Evolutionary conservation across 2,797 vertebrate genomes (phyloP), one percentile per base, ranked within the genome.

Genomic region (Spheniscus humboldti): DNA sequence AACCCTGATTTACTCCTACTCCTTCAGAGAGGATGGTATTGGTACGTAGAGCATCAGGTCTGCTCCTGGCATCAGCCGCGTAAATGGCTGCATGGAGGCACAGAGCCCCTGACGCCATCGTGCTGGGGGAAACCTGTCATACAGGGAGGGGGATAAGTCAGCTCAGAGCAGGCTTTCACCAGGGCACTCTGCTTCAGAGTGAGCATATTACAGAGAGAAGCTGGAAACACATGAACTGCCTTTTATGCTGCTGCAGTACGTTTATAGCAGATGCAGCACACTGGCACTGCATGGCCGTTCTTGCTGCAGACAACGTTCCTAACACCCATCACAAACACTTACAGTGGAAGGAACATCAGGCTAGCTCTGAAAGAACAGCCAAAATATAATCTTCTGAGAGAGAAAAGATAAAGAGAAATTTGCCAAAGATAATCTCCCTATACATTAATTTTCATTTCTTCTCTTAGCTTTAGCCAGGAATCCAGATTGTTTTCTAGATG

Each of bases 361-460:
- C 5, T 69, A 68, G 68, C 47, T 72, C 56, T 31, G 47, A 27
- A 90, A 90, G 59, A 66, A 10, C 18, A 74, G n/a, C 19, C 81
- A 43, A 60, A 72, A 33, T 35, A 11, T 18, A 43, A 79, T 77
- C 73, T 82, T 81, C 24, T 22, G 27, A 81, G 59, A 64, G 18
- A 75, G 28, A 73, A 68, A 77, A 71, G 63, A 92, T 31, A 76
- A 63, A 69, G 76, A 89, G 14, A 92, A 73, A 55, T 74, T 92
- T 94, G 56, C 60, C 73, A 88, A 47, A 77, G 52, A 37, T 73
- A 47, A 88, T 95, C 83, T 84, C 41, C 37, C 57, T 7, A 5
- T 72, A 64, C 52, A 85, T 91, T 94, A 90, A 85, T 96, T 97
- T 94, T 87, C 41, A 69, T 91, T 90, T 88, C 64, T 94, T 93